A percentile compares a stretch with the other conserved stretches of the same genome.
Conservation (phyloP, 23 tunicate genomes). For the Botrylloides violaceus region DNA sequence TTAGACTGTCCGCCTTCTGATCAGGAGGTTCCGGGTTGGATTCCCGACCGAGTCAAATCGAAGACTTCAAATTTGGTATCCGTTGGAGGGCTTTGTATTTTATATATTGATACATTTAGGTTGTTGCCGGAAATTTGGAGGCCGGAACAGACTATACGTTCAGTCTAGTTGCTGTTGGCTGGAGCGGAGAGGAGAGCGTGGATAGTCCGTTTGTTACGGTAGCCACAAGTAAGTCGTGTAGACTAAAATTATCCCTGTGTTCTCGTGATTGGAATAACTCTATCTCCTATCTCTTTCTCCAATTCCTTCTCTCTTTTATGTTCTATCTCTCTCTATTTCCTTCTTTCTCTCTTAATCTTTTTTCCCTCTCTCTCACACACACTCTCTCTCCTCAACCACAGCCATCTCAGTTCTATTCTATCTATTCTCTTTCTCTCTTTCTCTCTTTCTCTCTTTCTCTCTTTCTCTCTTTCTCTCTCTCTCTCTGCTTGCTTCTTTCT, state of each 20-base stretch:
- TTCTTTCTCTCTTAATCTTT: background rate
- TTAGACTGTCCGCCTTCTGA: no score
- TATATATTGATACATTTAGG: background rate
- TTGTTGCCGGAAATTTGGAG: conserved; percentile 1
- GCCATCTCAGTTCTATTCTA: background rate
- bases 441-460: background rate
- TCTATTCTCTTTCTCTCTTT: background rate
- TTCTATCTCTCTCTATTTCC: no score
- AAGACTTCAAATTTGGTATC: no score
- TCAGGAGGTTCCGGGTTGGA: no score
- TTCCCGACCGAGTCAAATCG: no score
- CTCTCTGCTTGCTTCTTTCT: background rate
- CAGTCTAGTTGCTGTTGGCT: conserved; percentile 29
- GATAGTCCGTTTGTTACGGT: conserved; percentile 24
- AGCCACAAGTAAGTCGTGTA: conserved; percentile 6
- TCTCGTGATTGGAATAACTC: no score
- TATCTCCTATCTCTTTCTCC: no score
- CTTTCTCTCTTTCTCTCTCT: background rate
- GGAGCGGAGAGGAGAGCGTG: conserved; percentile 30
- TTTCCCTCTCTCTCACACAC: background rate
- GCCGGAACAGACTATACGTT: conserved; percentile 46
- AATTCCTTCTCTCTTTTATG: background rate
- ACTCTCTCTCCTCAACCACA: background rate
- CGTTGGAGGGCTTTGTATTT: no score
- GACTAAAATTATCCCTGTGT: background rate